Base-by-base conservation (phyloP, 23 tunicate genomes). In the Styela plicata region DNA sequence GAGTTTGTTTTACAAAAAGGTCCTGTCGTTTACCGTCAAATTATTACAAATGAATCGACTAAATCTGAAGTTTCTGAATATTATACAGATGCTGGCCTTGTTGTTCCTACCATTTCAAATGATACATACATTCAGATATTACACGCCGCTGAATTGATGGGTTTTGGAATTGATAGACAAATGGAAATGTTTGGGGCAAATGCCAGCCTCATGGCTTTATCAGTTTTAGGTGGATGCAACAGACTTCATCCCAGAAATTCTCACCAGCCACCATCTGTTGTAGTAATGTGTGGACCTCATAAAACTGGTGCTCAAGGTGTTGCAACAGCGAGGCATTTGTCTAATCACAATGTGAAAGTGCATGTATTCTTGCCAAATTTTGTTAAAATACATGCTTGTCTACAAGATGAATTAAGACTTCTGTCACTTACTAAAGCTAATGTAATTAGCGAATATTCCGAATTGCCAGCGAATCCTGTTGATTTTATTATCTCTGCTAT, bases 1-100 rank as follows among this genome's bases (percentile, higher is more conserved):
- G 95, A 90, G 75, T 85, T 85, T 68, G 95, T 90, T 61, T 30
- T 90, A 34, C 89, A 74, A 74, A 85, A 84, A 64, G 69, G 76
- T 25, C 95, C 95, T 2, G 81, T 82, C 52, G 89, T 85, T 1
- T 90, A 85, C 69, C 73, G 95, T 23, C 95, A 90, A 81, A 90
- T 90, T 61, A 84, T 85, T 2, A 80, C 87, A 53, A 85, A 80
- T 34, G 79, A 80, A 5, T 19, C 86, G 20, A 32, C 52, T 2
- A 81, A 83, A 34, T 31, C 73, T 7, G 83, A 81, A 34, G 82
- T 90, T 44, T 69, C 82, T 16, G 95, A 90, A 80, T 90, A 90
- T 90, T 90, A 90, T 64, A 90, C 95, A 23, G 95, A 90, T 81
- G 78, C 95, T 29, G 95, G 95, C 22, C 85, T 90, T 52, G 95